Conservation (phyloP, 1,140 invertebrate genomes). For the Diabrotica undecimpunctata region DNA sequence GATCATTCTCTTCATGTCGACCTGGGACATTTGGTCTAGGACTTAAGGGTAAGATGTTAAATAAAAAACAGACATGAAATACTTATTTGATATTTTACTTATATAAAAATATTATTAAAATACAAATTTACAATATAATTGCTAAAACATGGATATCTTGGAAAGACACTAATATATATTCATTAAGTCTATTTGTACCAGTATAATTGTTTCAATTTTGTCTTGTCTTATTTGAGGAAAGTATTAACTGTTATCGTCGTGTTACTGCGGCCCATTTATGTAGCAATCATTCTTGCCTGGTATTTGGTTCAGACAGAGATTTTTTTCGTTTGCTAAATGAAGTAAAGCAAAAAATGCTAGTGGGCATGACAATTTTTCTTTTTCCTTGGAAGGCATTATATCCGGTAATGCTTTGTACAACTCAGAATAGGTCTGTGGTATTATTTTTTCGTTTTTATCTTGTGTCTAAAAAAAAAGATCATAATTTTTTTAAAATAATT, state of each 20-base stretch:
- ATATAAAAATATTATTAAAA: too few species aligned
- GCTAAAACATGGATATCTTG: too few species aligned
- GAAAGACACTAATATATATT: too few species aligned
- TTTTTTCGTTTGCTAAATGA: constrained; percentile 77
- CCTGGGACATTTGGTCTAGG: not conserved
- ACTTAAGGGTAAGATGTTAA: too few species aligned
- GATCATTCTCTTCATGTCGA: not conserved
- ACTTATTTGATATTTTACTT: too few species aligned
- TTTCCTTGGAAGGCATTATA: constrained; percentile 58
- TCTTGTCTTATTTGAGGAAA: too few species aligned
- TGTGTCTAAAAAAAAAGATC: constrained; percentile 22
- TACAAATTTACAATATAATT: too few species aligned
- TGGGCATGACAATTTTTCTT: constrained; percentile 69
- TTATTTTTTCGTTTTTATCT: constrained; percentile 17
- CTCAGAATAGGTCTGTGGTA: constrained; percentile 49
- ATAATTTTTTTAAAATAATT: not conserved
- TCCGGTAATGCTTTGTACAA: constrained; percentile 60
- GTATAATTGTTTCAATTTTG: too few species aligned
- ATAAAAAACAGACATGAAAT: too few species aligned
- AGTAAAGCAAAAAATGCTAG: constrained; percentile 73
- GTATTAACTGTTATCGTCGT: too few species aligned
- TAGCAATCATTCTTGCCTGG: constrained; percentile 4
- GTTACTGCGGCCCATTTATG: constrained; percentile 1
- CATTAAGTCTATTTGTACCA: too few species aligned
- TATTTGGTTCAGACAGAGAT: constrained; percentile 27